Evolutionary conservation across 2,888 invertebrate genomes (phyloP).

Genomic region (Phrixothrix hirtus): DNA sequence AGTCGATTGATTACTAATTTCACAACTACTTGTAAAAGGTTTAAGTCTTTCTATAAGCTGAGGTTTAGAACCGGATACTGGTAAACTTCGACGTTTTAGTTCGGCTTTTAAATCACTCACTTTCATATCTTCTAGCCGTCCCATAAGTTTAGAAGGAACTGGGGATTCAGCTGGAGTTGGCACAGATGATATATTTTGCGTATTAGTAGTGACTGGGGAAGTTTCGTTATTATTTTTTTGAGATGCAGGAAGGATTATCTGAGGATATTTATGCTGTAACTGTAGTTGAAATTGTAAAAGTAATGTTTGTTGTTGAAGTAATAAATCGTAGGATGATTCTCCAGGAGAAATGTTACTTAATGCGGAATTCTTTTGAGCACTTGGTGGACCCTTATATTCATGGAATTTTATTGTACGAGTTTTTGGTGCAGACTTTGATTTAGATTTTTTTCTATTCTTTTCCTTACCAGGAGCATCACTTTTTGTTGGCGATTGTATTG

Average conservation of each 20-base stretch:
- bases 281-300: slow-evolving; percentile 86
- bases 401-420: slow-evolving; percentile 93
- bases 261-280: slow-evolving; percentile 79
- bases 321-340: slow-evolving; percentile 88
- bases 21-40: slow-evolving; percentile 61
- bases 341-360: slow-evolving; percentile 56
- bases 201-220: slow-evolving; percentile 33
- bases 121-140: slow-evolving; percentile 92
- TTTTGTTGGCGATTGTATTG: slow-evolving; percentile 53
- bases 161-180: slow-evolving; percentile 53
- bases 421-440: slow-evolving; percentile 79
- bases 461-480: slow-evolving; percentile 71
- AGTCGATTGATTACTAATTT: slow-evolving; percentile 14
- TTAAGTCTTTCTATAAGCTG: slow-evolving; percentile 90
- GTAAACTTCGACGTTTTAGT: slow-evolving; percentile 88
- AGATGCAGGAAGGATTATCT: slow-evolving; percentile 78
- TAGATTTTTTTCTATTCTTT: slow-evolving; percentile 80
- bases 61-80: slow-evolving; percentile 95
- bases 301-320: slow-evolving; percentile 92
- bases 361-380: slow-evolving; percentile 72
- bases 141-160: slow-evolving; percentile 56
- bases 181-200: slow-evolving; percentile 53
- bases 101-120: slow-evolving; percentile 94
- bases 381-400: slow-evolving; percentile 91
- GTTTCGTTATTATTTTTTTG: slow-evolving; percentile 55